Conservation (phyloP, 2,888 invertebrate species). For the Dolichopus griseipennis region DNA sequence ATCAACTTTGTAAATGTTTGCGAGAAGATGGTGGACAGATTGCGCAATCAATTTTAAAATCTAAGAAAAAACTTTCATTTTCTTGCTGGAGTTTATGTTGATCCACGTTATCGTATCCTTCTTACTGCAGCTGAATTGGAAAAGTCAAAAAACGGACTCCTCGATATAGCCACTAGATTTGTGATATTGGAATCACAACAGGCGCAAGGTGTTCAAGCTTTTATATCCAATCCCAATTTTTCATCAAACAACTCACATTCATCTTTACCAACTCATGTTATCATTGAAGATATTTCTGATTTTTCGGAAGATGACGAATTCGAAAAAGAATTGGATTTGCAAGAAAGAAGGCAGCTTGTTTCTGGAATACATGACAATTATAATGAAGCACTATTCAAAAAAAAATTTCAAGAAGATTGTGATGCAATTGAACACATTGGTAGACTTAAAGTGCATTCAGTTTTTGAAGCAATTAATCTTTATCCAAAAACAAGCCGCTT, state of each 20-base stretch:
- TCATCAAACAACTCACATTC: constrained; percentile 7
- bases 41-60: not conserved
- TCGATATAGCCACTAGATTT: not conserved
- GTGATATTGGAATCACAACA: not conserved
- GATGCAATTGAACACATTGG: constrained; percentile 5
- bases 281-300: constrained; percentile 4
- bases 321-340: constrained; percentile 7
- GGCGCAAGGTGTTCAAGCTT: not conserved
- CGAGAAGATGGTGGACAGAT: constrained; percentile 1
- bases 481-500: constrained; percentile 13
- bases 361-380: constrained; percentile 7
- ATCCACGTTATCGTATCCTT: constrained; percentile 7
- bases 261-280: constrained; percentile 2
- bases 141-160: not conserved
- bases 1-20: not conserved
- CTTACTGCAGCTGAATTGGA: not conserved
- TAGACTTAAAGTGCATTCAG: constrained; percentile 9
- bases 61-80: constrained; percentile 7
- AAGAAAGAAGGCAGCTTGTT: not conserved
- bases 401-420: constrained; percentile 10
- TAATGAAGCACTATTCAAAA: constrained; percentile 10
- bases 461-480: constrained; percentile 9
- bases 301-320: constrained; percentile 2
- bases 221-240: constrained; percentile 1
- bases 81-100: constrained; percentile 8